These are phyloP conservation scores for Hirudo medicinalis DNA, from an alignment of 1,140 invertebrate genomes.

Conservation along the genomic window DNA sequence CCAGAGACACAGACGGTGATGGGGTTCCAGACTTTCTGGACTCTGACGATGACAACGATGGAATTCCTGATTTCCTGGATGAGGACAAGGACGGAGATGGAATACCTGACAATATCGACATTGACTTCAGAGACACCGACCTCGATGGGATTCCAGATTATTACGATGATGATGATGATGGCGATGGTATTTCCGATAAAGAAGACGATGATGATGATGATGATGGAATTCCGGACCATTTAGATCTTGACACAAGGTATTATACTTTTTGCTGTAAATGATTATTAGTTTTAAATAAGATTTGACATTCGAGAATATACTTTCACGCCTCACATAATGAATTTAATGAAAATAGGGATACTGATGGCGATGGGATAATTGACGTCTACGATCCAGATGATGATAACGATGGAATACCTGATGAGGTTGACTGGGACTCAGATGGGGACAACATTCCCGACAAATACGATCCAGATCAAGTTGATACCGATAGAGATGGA, in stretches of 20 bases:
- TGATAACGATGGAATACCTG: conserved; percentile 17
- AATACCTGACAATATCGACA: conserved; percentile 10
- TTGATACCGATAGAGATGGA: conserved; percentile 14
- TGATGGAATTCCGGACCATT: conserved; percentile 3
- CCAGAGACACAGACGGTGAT: conserved; percentile 17
- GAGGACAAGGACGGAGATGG: conserved; percentile 18
- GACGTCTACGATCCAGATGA: conserved; percentile 12
- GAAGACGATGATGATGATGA: conserved; percentile 11
- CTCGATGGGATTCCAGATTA: conserved; percentile 18
- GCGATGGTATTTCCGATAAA: conserved; percentile 16
- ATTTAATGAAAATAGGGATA: conserved; percentile 5
- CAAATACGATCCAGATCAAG: conserved; percentile 9
- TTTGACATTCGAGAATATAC: too few relatives aligned
- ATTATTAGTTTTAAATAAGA: too few relatives aligned
- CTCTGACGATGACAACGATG: conserved; percentile 19
- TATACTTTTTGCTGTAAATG: too few relatives aligned
- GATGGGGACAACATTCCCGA: conserved; percentile 18
- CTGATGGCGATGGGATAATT: conserved; percentile 13
- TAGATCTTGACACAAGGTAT: conserved; percentile 7
- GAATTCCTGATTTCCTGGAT: conserved; percentile 13
- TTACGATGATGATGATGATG: conserved; percentile 17
- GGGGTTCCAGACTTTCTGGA: conserved; percentile 17
- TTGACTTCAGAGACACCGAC: conserved; percentile 14
- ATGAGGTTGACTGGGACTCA: conserved; percentile 4
- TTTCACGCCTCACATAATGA: neutral